phyloP scores from a whole-genome alignment of 2,113 vertebrate genomes.

The Dicaeum eximium region DNA sequence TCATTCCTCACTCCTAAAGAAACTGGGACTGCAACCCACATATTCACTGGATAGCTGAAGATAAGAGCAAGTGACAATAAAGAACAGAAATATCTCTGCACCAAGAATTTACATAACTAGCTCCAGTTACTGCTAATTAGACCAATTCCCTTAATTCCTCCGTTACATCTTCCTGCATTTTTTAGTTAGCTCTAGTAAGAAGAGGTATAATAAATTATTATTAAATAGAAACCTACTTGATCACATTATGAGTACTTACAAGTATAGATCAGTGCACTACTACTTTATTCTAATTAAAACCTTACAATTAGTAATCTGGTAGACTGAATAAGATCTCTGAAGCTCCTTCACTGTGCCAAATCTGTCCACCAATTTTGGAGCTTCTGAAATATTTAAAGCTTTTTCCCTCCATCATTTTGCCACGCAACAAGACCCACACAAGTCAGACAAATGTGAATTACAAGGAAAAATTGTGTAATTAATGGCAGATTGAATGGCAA shows the following conservation, averaged over 20 bases:
- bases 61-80: background rate
- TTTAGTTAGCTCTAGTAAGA: background rate
- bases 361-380: background rate
- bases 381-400: background rate
- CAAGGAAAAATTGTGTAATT: background rate
- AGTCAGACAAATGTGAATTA: background rate
- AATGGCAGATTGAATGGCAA: background rate
- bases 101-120: constrained; percentile 23
- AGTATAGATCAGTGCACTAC: background rate
- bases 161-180: background rate
- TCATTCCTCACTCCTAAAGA: background rate
- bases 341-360: background rate
- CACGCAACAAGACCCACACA: background rate
- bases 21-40: background rate
- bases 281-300: background rate
- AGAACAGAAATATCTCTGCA: background rate
- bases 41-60: background rate
- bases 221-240: background rate
- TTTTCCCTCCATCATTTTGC: background rate
- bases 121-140: background rate
- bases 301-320: background rate
- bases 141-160: background rate
- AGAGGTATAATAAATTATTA: background rate
- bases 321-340: background rate
- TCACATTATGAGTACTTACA: background rate